Percentiles rank a stretch among this genome's conserved stretches.
Evolutionary conservation across 23 tunicate genomes (phyloP).

Genomic region (Aplidium turbinatum): DNA sequence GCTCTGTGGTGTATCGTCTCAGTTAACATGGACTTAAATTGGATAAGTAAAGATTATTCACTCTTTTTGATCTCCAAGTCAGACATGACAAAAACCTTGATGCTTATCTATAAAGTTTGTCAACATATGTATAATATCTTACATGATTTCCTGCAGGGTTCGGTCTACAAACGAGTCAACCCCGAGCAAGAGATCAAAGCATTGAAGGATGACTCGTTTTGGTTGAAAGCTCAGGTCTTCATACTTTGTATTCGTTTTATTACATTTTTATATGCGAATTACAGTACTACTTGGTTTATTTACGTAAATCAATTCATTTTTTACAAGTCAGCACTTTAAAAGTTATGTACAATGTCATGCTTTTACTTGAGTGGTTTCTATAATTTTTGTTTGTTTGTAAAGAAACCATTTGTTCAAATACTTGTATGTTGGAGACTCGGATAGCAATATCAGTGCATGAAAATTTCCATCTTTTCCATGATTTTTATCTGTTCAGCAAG

Average conservation of each 20-base stretch:
- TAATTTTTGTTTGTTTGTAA: too few species aligned
- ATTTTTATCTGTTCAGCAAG: slow-evolving; percentile 31
- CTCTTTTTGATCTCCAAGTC: too few species aligned
- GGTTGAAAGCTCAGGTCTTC: slow-evolving; percentile 73
- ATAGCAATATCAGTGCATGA: not conserved
- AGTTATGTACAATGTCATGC: too few species aligned
- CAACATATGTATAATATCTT: too few species aligned
- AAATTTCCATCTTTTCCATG: not conserved
- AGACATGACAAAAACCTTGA: too few species aligned
- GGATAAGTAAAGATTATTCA: too few species aligned
- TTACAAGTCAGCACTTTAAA: too few species aligned
- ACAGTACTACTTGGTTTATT: not conserved
- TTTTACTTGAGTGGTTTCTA: too few species aligned
- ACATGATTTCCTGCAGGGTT: slow-evolving; percentile 77
- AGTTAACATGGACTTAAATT: too few species aligned
- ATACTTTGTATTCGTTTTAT: slow-evolving; percentile 3
- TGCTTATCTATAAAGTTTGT: too few species aligned
- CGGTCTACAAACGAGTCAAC: slow-evolving; percentile 82
- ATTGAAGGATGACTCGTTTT: slow-evolving; percentile 59
- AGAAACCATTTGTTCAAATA: not conserved
- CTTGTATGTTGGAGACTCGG: not conserved
- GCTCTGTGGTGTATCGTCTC: too few species aligned
- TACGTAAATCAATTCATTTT: too few species aligned
- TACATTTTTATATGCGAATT: not conserved
- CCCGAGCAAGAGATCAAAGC: slow-evolving; percentile 74